These are phyloP conservation scores for Saguinus midas DNA, from an alignment of 2,113 vertebrate genomes.

Conservation along the genomic window DNA sequence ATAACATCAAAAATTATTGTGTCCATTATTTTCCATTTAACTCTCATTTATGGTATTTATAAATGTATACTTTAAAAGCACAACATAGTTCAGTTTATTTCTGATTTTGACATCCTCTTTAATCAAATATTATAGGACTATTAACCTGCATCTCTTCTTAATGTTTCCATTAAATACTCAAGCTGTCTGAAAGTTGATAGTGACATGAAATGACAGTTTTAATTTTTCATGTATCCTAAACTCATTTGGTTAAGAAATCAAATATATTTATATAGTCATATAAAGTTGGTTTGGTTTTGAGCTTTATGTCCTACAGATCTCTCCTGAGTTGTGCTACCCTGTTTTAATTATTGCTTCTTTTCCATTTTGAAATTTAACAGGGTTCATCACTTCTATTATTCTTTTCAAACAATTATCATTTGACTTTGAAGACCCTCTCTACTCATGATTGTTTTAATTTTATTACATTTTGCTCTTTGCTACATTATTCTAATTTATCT, in stretches of 20 bases:
- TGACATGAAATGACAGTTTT: not conserved
- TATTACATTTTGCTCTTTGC: not conserved
- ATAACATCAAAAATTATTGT: not conserved
- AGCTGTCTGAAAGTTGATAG: not conserved
- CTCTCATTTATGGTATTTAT: not conserved
- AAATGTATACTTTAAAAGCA: not conserved
- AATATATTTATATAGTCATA: not conserved
- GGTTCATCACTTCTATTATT: not conserved
- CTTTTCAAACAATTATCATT: not conserved
- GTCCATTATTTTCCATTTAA: not conserved
- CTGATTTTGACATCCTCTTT: not conserved
- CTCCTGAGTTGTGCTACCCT: not conserved
- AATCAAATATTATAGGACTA: not conserved
- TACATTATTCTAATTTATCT: not conserved
- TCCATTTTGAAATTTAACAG: not conserved
- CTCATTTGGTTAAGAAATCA: conserved; percentile 14
- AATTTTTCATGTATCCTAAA: not conserved
- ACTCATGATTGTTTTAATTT: not conserved
- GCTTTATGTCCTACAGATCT: not conserved
- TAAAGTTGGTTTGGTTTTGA: not conserved
- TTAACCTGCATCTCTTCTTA: not conserved
- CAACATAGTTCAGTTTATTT: no score
- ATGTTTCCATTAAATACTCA: not conserved
- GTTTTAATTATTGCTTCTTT: not conserved
- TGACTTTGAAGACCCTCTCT: not conserved